phyloP scores from a whole-genome alignment of 2,113 vertebrate genomes.

The Talpa occidentalis region DNA sequence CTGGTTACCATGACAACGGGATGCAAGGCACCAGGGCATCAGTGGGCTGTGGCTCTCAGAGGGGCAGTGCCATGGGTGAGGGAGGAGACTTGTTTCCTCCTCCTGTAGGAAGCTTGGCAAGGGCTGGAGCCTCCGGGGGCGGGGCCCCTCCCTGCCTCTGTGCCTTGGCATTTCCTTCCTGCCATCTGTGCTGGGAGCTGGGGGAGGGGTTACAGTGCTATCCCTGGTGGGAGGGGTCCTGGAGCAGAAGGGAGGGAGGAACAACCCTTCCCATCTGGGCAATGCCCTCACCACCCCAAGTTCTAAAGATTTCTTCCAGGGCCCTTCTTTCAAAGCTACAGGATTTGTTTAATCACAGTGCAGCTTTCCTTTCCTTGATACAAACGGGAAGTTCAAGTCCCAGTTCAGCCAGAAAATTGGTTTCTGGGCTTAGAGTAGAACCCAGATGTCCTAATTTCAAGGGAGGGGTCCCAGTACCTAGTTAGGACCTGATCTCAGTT shows the following conservation, averaged over 20 bases:
- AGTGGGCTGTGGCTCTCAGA: conserved; percentile 79
- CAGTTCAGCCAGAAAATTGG: conserved; percentile 10
- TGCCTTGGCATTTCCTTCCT: conserved; percentile 80
- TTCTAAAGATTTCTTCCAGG: conserved; percentile 43
- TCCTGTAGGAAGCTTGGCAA: conserved; percentile 78
- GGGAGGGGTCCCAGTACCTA: neutral
- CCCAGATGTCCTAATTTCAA: neutral
- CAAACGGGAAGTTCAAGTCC: conserved; percentile 31
- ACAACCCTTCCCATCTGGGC: conserved; percentile 60
- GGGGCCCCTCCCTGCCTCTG: conserved; percentile 73
- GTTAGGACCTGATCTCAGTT: neutral
- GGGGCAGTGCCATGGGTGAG: conserved; percentile 77
- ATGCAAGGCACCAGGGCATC: conserved; percentile 85
- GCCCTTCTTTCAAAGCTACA: neutral
- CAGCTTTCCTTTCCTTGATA: conserved; percentile 8
- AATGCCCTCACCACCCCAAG: neutral
- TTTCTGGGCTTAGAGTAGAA: neutral
- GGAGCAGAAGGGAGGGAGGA: conserved; percentile 66
- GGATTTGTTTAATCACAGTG: neutral
- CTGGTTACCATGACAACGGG: conserved; percentile 82
- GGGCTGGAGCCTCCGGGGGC: conserved; percentile 65
- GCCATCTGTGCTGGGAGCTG: conserved; percentile 65
- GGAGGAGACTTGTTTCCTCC: conserved; percentile 73
- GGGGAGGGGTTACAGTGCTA: conserved; percentile 72
- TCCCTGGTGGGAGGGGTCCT: conserved; percentile 73